Evolutionary conservation across 2,797 vertebrate genomes (phyloP).

Genomic region (Acropternis orthonyx): DNA sequence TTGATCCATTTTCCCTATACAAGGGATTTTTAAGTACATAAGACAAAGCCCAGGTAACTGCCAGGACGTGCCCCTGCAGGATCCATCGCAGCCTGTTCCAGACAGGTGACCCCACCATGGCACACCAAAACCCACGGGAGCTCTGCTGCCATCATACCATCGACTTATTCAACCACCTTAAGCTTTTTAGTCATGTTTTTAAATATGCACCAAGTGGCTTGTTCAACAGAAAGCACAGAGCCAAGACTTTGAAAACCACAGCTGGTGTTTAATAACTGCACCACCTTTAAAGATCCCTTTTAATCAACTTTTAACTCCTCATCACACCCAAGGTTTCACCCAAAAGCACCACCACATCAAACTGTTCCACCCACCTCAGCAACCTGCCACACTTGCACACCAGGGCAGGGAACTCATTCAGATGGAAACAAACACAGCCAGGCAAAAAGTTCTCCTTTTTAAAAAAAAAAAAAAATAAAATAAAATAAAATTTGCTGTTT

Average conservation of each 20-base stretch:
- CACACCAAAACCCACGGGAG: neutral
- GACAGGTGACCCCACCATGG: neutral
- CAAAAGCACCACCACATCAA: neutral
- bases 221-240: neutral
- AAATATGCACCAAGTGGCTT: neutral
- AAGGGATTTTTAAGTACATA: neutral
- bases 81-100: neutral
- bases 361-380: neutral
- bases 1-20: neutral
- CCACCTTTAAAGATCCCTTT: neutral
- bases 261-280: neutral
- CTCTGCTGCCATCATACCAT: accelerated
- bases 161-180: accelerated
- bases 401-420: neutral
- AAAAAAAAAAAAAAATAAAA: neutral
- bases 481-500: neutral
- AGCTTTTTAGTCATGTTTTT: neutral
- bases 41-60: neutral
- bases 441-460: neutral
- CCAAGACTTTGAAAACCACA: neutral
- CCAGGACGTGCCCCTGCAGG: neutral
- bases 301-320: neutral
- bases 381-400: neutral
- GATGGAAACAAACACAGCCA: neutral
- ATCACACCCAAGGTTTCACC: neutral